Conservation (phyloP, 2,797 vertebrate genomes). For the Poeciliopsis gracilis region DNA sequence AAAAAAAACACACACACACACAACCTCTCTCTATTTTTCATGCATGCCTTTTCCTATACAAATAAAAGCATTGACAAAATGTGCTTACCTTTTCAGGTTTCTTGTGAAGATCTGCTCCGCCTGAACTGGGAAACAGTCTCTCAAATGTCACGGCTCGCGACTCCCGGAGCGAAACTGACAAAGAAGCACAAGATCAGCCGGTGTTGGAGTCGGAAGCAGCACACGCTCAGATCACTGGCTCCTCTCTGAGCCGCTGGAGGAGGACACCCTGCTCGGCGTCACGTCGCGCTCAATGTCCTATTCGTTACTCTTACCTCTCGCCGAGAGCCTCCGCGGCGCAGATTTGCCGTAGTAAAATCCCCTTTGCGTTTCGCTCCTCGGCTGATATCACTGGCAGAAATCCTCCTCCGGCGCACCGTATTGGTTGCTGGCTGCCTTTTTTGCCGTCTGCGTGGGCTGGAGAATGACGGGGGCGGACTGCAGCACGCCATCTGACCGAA, state of each 20-base stretch:
- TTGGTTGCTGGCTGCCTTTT: conserved; percentile 85
- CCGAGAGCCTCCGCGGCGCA: conserved; percentile 59
- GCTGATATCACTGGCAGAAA: conserved; percentile 81
- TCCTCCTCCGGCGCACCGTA: conserved; percentile 83
- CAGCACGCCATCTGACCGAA: conserved; percentile 89
- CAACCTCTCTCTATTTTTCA: not conserved
- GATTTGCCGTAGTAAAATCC: conserved; percentile 73
- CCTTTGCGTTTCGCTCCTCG: conserved; percentile 65
- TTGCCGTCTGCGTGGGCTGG: conserved; percentile 86
- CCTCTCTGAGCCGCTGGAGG: conserved; percentile 35
- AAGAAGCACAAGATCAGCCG: conserved; percentile 8
- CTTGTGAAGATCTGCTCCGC: conserved; percentile 27
- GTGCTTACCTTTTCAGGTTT: conserved; percentile 65
- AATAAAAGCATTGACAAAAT: not conserved
- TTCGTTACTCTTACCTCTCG: conserved; percentile 47
- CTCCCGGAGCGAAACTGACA: conserved; percentile 35
- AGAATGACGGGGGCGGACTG: conserved; percentile 88
- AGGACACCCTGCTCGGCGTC: conserved; percentile 22
- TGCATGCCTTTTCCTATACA: not conserved
- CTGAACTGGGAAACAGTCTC: conserved; percentile 35
- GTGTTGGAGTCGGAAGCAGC: conserved; percentile 16
- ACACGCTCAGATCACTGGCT: conserved; percentile 4
- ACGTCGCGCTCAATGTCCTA: conserved; percentile 26
- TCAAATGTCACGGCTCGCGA: conserved; percentile 33
- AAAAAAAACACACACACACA: too few species aligned